A percentile compares a stretch with the other conserved stretches of the same genome.
These are phyloP conservation scores for Resseliella maxima DNA, from an alignment of 2,888 invertebrate species.

Conservation along the genomic window DNA sequence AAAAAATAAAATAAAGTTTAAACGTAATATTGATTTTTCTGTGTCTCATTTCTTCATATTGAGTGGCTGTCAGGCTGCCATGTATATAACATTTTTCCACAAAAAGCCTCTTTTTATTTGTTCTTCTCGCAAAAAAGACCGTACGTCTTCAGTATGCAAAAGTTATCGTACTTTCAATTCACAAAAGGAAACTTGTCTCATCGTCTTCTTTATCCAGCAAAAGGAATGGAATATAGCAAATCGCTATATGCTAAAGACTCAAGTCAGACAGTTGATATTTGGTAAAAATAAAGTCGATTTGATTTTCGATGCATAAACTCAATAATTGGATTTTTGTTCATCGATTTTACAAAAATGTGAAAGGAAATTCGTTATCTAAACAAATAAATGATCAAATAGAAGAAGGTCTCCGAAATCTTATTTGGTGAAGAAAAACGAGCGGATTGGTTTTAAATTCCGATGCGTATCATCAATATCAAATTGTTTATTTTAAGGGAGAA, in stretches of 20 bases:
- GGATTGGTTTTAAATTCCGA: neutral
- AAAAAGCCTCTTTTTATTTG: neutral
- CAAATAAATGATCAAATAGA: neutral
- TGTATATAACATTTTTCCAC: neutral
- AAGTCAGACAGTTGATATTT: neutral
- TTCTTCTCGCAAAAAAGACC: neutral
- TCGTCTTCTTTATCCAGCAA: neutral
- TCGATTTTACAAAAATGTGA: neutral
- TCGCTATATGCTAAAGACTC: too few relatives aligned
- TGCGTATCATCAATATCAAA: too few relatives aligned
- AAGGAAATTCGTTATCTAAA: neutral
- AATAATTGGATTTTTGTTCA: slow-evolving; percentile 17
- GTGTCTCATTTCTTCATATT: neutral
- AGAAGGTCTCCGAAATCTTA: neutral
- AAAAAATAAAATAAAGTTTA: neutral
- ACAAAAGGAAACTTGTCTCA: neutral
- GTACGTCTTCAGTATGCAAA: neutral
- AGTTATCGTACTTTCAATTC: neutral
- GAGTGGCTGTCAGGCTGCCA: neutral
- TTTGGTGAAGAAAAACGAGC: neutral
- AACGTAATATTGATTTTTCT: slow-evolving; percentile 45
- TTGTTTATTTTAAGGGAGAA: too few relatives aligned
- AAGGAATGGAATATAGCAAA: neutral
- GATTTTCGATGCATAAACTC: neutral
- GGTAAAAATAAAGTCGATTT: neutral